Conservation (phyloP, 2,888 invertebrate genomes). For the Polyommatus iphigenia region DNA sequence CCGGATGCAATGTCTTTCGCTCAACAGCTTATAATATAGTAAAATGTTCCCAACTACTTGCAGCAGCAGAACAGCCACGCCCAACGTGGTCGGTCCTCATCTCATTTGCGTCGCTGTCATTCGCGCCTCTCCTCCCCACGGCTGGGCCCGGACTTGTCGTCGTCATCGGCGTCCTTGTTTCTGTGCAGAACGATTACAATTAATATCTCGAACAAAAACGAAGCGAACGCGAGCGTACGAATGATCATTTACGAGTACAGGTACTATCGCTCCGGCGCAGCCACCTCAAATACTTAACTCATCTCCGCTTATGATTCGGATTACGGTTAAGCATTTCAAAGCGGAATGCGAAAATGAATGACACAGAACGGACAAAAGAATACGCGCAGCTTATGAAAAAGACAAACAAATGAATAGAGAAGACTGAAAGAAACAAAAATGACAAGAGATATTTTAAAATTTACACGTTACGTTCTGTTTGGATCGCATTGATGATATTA, state of each 20-base stretch:
- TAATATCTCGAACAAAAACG: neutral
- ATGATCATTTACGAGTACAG: neutral
- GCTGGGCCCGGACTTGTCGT: conserved; percentile 22
- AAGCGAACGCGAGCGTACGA: neutral
- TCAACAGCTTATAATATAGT: neutral
- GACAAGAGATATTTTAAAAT: neutral
- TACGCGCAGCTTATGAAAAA: conserved; percentile 9
- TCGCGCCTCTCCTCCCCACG: conserved; percentile 22
- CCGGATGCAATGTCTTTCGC: neutral
- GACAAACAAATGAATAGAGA: neutral
- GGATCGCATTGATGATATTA: neutral
- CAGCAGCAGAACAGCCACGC: conserved; percentile 20
- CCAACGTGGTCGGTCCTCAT: neutral
- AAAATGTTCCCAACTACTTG: conserved; percentile 6
- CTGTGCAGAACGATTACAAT: neutral
- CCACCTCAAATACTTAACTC: neutral
- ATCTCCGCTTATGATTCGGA: neutral
- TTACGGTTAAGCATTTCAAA: neutral
- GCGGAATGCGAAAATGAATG: neutral
- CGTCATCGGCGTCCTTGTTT: conserved; percentile 31
- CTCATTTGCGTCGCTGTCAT: conserved; percentile 28
- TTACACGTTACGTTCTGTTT: neutral
- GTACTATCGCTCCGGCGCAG: neutral
- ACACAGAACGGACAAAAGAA: neutral
- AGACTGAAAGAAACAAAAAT: neutral